A percentile compares a stretch with the other conserved stretches of the same genome.
phyloP scores from a whole-genome alignment of 1,140 invertebrate genomes.

The Philopotamus ludificatus region DNA sequence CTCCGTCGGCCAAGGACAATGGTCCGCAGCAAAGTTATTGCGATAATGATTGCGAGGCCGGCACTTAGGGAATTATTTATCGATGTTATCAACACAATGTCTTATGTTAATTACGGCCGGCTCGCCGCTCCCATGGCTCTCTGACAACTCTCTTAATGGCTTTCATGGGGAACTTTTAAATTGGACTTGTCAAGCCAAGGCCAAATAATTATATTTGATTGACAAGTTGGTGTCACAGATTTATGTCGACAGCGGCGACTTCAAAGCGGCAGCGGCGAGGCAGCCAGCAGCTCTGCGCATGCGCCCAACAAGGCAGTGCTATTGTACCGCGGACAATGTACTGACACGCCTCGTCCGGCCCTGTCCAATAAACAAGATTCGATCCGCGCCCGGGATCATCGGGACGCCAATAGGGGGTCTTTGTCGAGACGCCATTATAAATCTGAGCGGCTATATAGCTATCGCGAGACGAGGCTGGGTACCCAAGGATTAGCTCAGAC shows the following conservation, averaged over 20 bases:
- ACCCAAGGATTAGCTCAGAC: too few relatives aligned
- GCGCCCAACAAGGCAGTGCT: not conserved
- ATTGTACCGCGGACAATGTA: constrained; percentile 8
- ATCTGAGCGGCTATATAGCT: too few relatives aligned
- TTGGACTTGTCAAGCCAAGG: constrained; percentile 19
- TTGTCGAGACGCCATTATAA: too few relatives aligned
- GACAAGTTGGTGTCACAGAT: constrained; percentile 40
- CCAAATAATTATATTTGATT: constrained; percentile 38
- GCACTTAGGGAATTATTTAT: not conserved
- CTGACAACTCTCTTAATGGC: constrained; percentile 12
- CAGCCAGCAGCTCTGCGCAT: constrained; percentile 10
- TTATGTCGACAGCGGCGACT: constrained; percentile 29
- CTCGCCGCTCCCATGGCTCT: not conserved
- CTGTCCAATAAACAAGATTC: constrained; percentile 20
- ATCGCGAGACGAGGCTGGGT: too few relatives aligned
- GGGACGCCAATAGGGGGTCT: too few relatives aligned
- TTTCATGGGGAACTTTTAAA: constrained; percentile 15
- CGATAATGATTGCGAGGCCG: not conserved
- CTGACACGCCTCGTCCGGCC: constrained; percentile 13
- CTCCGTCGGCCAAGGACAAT: not conserved
- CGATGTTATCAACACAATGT: not conserved
- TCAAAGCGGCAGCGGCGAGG: constrained; percentile 25
- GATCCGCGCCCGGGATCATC: too few relatives aligned
- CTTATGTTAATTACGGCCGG: constrained; percentile 1
- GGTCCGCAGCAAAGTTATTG: not conserved